Percentiles rank a stretch among this genome's conserved stretches.
These are phyloP conservation scores for Tapirus indicus DNA, from an alignment of 2,797 vertebrate genomes.

Conservation along the genomic window DNA sequence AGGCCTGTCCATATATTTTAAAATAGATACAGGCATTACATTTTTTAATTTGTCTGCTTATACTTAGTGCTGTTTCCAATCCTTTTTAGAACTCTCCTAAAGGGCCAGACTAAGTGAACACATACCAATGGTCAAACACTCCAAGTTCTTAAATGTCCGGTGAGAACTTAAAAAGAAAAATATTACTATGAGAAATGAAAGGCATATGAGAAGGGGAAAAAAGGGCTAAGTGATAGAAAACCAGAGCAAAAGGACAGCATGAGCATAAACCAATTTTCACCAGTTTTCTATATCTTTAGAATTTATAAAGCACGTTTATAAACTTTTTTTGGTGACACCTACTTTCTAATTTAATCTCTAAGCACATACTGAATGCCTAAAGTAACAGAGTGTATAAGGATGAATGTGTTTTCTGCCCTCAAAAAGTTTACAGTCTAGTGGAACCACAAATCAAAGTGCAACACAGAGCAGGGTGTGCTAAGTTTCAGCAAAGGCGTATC, in stretches of 20 bases:
- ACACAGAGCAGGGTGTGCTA: not conserved
- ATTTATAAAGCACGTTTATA: not conserved
- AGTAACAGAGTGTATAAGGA: not conserved
- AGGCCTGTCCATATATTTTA: not conserved
- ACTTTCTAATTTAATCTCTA: not conserved
- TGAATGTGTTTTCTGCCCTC: not conserved
- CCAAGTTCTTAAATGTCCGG: slow-evolving; percentile 20
- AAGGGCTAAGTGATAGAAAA: not conserved
- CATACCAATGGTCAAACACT: slow-evolving; percentile 4
- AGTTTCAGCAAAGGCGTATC: not conserved
- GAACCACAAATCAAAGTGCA: not conserved
- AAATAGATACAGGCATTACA: not conserved
- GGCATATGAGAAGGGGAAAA: not conserved
- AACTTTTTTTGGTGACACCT: not conserved
- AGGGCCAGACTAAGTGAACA: not conserved
- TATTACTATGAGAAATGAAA: not conserved
- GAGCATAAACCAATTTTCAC: not conserved
- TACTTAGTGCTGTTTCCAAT: not conserved
- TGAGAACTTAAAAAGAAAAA: slow-evolving; percentile 1
- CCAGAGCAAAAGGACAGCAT: not conserved
- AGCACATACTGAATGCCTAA: not conserved
- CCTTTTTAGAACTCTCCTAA: slow-evolving; percentile 9
- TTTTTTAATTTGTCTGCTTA: not conserved
- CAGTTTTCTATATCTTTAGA: not conserved
- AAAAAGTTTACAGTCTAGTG: not conserved